Conservation (phyloP, 2,888 invertebrate species). For the Cheiracanthium punctorium region DNA sequence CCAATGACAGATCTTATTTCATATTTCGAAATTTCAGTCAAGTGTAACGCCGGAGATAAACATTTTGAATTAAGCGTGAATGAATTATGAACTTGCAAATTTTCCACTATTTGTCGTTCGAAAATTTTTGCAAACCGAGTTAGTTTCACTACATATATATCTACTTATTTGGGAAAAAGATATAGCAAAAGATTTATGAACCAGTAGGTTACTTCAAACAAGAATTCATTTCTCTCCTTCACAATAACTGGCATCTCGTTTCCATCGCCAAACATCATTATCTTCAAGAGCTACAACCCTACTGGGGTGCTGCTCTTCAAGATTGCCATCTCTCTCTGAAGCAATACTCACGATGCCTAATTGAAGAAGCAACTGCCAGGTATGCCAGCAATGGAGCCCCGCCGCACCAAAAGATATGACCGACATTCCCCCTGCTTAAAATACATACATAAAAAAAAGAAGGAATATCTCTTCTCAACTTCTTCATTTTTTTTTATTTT, state of each 20-base stretch:
- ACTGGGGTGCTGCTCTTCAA: slow-evolving; percentile 28
- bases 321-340: slow-evolving; percentile 49
- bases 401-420: slow-evolving; percentile 47
- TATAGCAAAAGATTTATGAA: too few species aligned
- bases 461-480: neutral
- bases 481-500: neutral
- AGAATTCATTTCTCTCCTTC: too few species aligned
- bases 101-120: too few species aligned
- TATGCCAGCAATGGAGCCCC: slow-evolving; percentile 48
- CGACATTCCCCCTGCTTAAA: neutral
- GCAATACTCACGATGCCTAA: slow-evolving; percentile 50
- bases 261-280: slow-evolving; percentile 27
- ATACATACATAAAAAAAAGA: neutral
- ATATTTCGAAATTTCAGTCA: too few species aligned
- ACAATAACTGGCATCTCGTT: neutral
- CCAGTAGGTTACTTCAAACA: too few species aligned
- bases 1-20: too few species aligned
- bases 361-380: slow-evolving; percentile 58
- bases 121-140: too few species aligned
- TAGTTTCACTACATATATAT: too few species aligned
- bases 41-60: too few species aligned
- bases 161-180: too few species aligned
- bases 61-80: too few species aligned
- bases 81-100: too few species aligned
- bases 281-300: slow-evolving; percentile 36